phyloP scores from a whole-genome alignment of 1,140 invertebrate genomes.

The Pseudomyrmex cubaensis region DNA sequence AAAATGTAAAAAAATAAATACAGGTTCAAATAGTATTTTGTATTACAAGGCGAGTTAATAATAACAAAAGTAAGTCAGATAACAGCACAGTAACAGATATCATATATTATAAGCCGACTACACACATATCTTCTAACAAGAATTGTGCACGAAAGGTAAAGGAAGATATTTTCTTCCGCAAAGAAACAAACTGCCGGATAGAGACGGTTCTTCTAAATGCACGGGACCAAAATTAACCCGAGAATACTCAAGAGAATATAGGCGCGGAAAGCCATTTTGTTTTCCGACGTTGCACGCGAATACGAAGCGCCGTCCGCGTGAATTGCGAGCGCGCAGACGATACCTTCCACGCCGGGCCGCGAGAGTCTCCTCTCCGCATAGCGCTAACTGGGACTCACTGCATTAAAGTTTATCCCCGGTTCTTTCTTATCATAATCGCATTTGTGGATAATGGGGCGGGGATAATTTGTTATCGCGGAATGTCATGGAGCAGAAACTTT shows the following conservation, averaged over 20 bases:
- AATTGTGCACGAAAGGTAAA: neutral
- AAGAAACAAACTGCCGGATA: too few relatives aligned
- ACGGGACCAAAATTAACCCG: constrained; percentile 39
- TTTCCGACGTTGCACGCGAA: constrained; percentile 8
- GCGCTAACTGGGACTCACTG: constrained; percentile 75
- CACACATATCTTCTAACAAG: neutral
- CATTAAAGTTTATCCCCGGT: constrained; percentile 82
- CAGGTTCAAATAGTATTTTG: constrained; percentile 9
- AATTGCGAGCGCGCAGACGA: constrained; percentile 68
- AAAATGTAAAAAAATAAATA: constrained; percentile 38
- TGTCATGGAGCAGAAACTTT: constrained; percentile 85
- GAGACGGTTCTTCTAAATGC: neutral
- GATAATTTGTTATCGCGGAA: constrained; percentile 84
- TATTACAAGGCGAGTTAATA: constrained; percentile 20
- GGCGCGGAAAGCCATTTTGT: constrained; percentile 13
- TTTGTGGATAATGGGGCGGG: constrained; percentile 84
- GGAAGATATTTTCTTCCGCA: neutral
- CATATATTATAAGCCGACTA: neutral
- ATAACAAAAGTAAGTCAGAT: neutral
- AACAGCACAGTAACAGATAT: too few relatives aligned
- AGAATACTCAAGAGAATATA: constrained; percentile 1
- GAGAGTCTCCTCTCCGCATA: constrained; percentile 36
- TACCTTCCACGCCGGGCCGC: constrained; percentile 35
- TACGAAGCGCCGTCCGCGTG: constrained; percentile 43
- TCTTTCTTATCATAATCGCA: constrained; percentile 85